Conservation (phyloP, 2,797 vertebrate species). For the Melanotaenia parkinsoni region DNA sequence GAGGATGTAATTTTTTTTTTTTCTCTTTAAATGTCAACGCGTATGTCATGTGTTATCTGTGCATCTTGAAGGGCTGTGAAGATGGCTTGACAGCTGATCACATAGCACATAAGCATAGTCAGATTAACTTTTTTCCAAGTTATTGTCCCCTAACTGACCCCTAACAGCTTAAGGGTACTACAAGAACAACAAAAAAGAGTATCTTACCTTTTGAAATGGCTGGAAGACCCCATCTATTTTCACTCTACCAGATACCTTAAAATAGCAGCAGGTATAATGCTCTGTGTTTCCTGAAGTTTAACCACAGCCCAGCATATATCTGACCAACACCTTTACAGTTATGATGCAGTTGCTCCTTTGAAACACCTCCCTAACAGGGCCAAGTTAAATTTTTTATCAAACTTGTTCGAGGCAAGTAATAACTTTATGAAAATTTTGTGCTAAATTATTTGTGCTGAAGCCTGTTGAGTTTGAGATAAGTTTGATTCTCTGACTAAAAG, state of each 20-base stretch:
- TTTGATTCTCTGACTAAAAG: neutral
- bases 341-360: conserved; percentile 3
- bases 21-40: neutral
- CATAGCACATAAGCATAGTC: neutral
- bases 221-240: conserved; percentile 20
- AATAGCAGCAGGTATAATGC: conserved; percentile 35
- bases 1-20: neutral
- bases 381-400: conserved; percentile 40
- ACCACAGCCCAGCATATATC: conserved; percentile 34
- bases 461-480: neutral
- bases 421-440: neutral
- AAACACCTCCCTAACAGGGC: neutral
- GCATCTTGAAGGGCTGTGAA: neutral
- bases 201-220: conserved; percentile 20
- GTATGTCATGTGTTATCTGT: neutral
- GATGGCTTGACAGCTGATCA: neutral
- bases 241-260: conserved; percentile 22
- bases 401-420: neutral
- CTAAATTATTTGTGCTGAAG: neutral
- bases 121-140: conserved; percentile 27
- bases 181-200: neutral
- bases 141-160: conserved; percentile 6
- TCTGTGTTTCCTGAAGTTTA: conserved; percentile 17
- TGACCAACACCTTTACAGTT: conserved; percentile 13
- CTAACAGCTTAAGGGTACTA: neutral